These are phyloP conservation scores for Theropithecus gelada DNA, from an alignment of 2,113 vertebrate species.

Conservation along the genomic window DNA sequence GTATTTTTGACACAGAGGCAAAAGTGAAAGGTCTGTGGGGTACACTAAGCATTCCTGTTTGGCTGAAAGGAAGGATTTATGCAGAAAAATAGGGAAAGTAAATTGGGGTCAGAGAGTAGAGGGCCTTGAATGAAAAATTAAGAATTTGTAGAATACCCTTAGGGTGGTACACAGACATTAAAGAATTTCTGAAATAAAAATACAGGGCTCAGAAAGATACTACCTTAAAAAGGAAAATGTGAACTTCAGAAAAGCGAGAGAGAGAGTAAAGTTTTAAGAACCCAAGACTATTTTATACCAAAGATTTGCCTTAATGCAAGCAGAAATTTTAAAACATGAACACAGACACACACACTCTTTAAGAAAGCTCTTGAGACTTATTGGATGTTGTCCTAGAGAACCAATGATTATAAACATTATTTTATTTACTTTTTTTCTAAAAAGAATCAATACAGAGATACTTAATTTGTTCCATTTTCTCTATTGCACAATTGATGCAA, in stretches of 20 bases:
- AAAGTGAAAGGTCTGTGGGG: not conserved
- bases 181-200: conserved; percentile 19
- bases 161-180: not conserved
- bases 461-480: not conserved
- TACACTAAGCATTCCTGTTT: not conserved
- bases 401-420: conserved; percentile 50
- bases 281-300: not conserved
- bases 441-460: conserved; percentile 43
- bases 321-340: not conserved
- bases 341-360: not conserved
- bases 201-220: not conserved
- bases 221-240: conserved; percentile 22
- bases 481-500: not conserved
- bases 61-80: conserved; percentile 27
- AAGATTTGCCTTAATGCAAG: not conserved
- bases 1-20: not conserved
- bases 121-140: not conserved
- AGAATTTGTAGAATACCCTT: not conserved
- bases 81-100: conserved; percentile 25
- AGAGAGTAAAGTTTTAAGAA: not conserved
- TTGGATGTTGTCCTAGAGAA: conserved; percentile 46
- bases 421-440: conserved; percentile 46
- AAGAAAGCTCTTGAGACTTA: conserved; percentile 47
- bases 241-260: not conserved
- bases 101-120: conserved; percentile 20